phyloP scores from a whole-genome alignment of 2,113 vertebrate genomes.

The Mohoua ochrocephala region DNA sequence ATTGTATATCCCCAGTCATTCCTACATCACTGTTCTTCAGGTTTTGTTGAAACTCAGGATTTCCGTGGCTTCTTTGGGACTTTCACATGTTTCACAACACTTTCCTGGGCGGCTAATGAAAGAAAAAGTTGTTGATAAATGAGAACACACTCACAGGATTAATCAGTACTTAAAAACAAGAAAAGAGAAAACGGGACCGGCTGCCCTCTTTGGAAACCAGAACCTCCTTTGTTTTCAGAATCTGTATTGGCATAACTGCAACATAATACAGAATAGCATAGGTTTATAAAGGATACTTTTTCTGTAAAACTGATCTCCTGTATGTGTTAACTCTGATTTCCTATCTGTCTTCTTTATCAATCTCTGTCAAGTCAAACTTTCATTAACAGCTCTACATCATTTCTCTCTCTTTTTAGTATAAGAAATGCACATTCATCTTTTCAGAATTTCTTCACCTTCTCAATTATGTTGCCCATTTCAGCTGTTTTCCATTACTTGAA shows the following conservation, averaged over 20 bases:
- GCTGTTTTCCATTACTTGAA: background rate
- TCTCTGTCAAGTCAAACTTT: background rate
- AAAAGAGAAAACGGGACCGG: background rate
- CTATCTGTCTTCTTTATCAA: background rate
- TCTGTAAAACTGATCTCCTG: background rate
- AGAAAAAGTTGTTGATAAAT: background rate
- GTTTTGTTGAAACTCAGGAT: conserved; percentile 6
- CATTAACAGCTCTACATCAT: background rate
- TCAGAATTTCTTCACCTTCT: background rate
- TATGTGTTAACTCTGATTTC: background rate
- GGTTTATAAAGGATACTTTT: background rate
- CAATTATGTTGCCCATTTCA: background rate
- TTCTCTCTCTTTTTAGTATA: background rate
- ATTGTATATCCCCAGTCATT: background rate
- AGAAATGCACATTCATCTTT: background rate
- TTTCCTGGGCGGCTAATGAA: background rate
- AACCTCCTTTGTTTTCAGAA: background rate
- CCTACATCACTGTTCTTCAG: background rate
- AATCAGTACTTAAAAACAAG: background rate
- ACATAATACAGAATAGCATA: background rate
- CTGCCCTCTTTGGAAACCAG: background rate
- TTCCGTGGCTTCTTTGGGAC: background rate
- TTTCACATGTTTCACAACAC: background rate
- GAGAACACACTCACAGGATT: rapidly evolving
- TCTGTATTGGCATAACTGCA: background rate